Conservation (phyloP, 2,888 invertebrate genomes). For the Dendrolimus pini region DNA sequence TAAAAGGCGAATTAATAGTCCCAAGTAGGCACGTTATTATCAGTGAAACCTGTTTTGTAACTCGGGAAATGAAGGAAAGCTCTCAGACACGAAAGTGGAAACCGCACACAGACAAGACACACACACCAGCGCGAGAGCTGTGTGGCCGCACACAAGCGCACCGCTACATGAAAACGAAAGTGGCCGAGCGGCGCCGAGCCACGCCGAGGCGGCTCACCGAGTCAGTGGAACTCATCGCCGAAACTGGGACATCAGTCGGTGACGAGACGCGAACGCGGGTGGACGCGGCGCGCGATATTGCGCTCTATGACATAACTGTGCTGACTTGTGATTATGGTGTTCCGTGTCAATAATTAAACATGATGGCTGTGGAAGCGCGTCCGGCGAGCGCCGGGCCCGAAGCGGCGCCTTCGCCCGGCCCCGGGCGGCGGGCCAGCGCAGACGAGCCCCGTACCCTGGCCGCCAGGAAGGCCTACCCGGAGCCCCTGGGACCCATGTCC, state of each 20-base stretch:
- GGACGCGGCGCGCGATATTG: constrained; percentile 61
- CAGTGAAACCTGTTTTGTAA: constrained; percentile 54
- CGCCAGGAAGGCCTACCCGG: constrained; percentile 70
- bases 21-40: constrained; percentile 1
- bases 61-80: constrained; percentile 70
- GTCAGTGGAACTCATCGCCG: constrained; percentile 74
- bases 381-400: constrained; percentile 59
- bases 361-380: constrained; percentile 73
- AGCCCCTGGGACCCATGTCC: constrained; percentile 27
- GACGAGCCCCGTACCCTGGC: constrained; percentile 70
- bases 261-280: constrained; percentile 66
- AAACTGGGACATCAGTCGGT: constrained; percentile 82
- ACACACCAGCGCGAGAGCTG: constrained; percentile 15
- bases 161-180: constrained; percentile 72
- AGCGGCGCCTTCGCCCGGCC: constrained; percentile 44
- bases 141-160: constrained; percentile 37
- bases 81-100: constrained; percentile 64
- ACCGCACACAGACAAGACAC: constrained; percentile 23
- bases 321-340: constrained; percentile 65
- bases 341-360: constrained; percentile 57
- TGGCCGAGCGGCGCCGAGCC: constrained; percentile 67
- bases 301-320: constrained; percentile 70
- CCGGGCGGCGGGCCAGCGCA: constrained; percentile 52
- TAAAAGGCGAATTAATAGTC: not conserved
- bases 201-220: constrained; percentile 74